phyloP scores from a whole-genome alignment of 2,113 vertebrate species.

The Neopipo cinnamomea region DNA sequence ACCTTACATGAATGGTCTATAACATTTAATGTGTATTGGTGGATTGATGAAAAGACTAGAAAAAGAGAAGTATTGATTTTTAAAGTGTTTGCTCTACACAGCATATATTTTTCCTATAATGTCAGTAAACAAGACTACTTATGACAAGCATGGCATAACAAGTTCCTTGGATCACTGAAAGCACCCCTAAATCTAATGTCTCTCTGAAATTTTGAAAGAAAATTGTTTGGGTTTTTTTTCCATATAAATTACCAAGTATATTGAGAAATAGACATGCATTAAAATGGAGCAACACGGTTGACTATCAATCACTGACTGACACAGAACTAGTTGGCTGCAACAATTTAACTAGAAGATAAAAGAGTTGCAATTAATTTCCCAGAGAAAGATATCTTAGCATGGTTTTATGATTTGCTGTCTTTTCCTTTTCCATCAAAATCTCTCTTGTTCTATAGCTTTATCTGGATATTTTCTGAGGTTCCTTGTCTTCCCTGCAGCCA shows the following conservation, averaged over 20 bases:
- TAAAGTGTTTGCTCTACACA: neutral
- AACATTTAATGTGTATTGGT: neutral
- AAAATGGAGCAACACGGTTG: neutral
- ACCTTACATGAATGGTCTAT: neutral
- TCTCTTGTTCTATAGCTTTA: neutral
- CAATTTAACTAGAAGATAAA: neutral
- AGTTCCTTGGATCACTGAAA: neutral
- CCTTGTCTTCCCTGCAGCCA: neutral
- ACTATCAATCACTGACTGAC: neutral
- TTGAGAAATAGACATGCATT: neutral
- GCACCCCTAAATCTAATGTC: neutral
- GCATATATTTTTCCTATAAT: neutral
- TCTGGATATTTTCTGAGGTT: neutral
- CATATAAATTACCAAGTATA: neutral
- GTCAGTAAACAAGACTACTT: neutral
- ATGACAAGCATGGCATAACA: neutral
- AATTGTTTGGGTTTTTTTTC: neutral
- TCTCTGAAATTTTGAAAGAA: neutral
- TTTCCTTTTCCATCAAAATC: neutral
- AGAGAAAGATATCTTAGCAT: neutral
- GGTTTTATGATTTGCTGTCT: neutral
- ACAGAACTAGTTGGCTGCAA: neutral
- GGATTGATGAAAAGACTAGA: neutral
- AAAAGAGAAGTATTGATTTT: neutral
- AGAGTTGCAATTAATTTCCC: neutral